Conservation (phyloP, 2,888 invertebrate species). For the Itoplectis maculator region DNA sequence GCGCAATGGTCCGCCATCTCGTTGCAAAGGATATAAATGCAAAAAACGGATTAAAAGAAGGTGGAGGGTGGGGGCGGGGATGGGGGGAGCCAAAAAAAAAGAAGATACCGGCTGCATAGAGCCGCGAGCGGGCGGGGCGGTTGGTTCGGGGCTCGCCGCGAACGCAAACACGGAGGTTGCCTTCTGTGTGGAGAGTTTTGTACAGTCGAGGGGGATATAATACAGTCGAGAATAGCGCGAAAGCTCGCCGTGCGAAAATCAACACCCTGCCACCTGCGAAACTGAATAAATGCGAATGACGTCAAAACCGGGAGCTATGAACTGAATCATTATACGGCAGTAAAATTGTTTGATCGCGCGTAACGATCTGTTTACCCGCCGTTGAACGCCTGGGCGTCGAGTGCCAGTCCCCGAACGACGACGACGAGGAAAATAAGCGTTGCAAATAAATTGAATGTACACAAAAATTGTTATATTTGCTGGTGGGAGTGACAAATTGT, state of each 20-base stretch:
- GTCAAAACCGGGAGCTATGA: background rate
- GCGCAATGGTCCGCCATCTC: conserved; percentile 10
- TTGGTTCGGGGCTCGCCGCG: background rate
- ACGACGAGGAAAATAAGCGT: background rate
- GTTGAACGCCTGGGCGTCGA: background rate
- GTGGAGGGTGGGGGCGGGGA: background rate
- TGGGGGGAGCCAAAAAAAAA: too few relatives aligned
- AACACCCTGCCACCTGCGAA: conserved; percentile 33
- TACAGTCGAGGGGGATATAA: conserved; percentile 32
- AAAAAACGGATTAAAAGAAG: conserved; percentile 52
- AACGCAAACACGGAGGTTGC: conserved; percentile 4
- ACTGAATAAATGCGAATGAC: conserved; percentile 25
- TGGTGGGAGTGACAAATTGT: too few relatives aligned
- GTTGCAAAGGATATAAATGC: conserved; percentile 41
- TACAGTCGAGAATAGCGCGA: conserved; percentile 31
- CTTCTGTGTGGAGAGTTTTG: conserved; percentile 24
- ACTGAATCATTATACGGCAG: background rate
- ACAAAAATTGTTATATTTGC: too few relatives aligned
- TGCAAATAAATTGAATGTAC: too few relatives aligned
- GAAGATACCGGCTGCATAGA: background rate
- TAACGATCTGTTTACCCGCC: background rate
- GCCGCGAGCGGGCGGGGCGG: background rate
- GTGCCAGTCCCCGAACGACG: background rate
- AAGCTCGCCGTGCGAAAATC: conserved; percentile 49
- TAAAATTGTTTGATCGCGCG: conserved; percentile 4